These are phyloP conservation scores for Pterois miles DNA, from an alignment of 2,797 vertebrate species.

Conservation along the genomic window DNA sequence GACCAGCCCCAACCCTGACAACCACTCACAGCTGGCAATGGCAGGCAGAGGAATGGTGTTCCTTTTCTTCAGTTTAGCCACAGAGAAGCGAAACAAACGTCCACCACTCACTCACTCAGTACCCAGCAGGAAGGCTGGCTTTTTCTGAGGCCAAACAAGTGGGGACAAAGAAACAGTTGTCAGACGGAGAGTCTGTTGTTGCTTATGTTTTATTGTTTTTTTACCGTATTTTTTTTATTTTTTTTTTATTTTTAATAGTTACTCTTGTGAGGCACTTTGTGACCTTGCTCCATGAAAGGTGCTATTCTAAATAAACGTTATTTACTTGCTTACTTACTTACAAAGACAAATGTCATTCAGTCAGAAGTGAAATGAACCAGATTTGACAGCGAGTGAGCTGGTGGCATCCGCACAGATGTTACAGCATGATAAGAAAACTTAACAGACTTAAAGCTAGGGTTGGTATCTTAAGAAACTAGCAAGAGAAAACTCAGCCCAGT, in stretches of 20 bases:
- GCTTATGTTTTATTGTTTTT: background rate
- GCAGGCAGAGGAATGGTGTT: conserved; percentile 59
- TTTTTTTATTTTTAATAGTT: background rate
- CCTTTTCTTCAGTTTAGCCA: conserved; percentile 58
- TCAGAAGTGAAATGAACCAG: conserved; percentile 8
- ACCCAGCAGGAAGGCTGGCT: conserved; percentile 42
- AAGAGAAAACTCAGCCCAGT: too few species aligned
- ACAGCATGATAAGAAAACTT: background rate
- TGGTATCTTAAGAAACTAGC: background rate
- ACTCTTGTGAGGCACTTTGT: background rate
- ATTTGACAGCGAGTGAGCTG: too few species aligned
- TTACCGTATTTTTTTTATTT: background rate
- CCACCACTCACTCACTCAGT: conserved; percentile 66
- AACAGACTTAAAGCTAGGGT: background rate
- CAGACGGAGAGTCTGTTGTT: background rate
- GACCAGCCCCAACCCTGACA: conserved; percentile 68
- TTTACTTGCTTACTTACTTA: too few species aligned
- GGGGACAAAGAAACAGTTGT: conserved; percentile 22
- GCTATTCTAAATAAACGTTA: background rate
- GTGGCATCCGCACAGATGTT: too few species aligned
- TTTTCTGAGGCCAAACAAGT: conserved; percentile 40
- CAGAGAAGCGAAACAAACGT: conserved; percentile 65
- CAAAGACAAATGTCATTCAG: too few species aligned
- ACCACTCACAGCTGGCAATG: conserved; percentile 61
- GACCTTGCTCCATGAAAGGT: background rate